Base-by-base conservation (phyloP, 2,797 vertebrate species). In the Chromobotia macracanthus region DNA sequence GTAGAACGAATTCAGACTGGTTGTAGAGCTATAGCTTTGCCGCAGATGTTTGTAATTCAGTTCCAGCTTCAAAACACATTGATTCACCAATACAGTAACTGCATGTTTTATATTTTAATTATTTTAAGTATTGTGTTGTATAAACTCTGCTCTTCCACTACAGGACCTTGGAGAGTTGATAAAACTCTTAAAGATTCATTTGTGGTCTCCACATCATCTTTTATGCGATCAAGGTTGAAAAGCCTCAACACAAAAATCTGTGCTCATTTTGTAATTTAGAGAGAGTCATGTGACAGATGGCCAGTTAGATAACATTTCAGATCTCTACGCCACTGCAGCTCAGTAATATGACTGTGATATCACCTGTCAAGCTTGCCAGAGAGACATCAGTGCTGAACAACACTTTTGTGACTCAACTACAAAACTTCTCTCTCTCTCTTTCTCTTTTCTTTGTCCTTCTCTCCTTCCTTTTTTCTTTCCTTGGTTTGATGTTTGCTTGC, bases 281-380 rank as follows among this genome's bases (percentile, higher is more conserved):
- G 78, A 80, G 84, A 77, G 87, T 82, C 86, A 70, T 84, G 84
- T 89, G 89, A 86, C 86, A 89, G 86, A 85, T 86, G 86, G 84
- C 80, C 79, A 75, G 84, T 87, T 87, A 84, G 83, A 86, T 86
- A 85, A 84, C 79, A 83, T 83, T 71, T 75, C 55, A 41, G 81
- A 76, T 78, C 71, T 25, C 67, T 53, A 71, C 65, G 23, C 64
- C 78, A 75, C 71, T 28, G 70, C 16, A 41, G 71, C 71, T 77
- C 50, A 64, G 65, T 79, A 63, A 79, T 72, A 68, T 77, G 31
- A 60, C 74, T 75, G 80, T 61, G 66, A 80, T 51, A 51, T 63
- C 75, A 78, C 38, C 64, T 31, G 75, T 11, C 53, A 77, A 48
- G 64, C 75, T 67, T 68, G 65, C 41, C 28, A 60, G 68, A 75